Base-by-base conservation (phyloP, 1,140 invertebrate species). In the Stenopsyche tienmushanensis region DNA sequence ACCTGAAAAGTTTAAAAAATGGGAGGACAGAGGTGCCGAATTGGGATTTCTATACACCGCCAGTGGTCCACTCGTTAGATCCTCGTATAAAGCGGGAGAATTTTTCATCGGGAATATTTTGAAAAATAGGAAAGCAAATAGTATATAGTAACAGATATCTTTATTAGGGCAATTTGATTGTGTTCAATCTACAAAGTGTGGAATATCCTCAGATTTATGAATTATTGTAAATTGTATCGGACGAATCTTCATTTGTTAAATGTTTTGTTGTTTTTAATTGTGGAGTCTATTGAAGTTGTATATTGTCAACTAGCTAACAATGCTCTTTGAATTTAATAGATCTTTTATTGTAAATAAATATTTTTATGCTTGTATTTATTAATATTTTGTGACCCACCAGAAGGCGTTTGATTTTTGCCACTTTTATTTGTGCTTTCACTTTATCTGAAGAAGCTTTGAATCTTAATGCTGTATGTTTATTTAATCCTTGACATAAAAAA, bases 11-110 rank as follows among this genome's bases (percentile, higher is more conserved):
- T 99, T 95, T 76, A 86, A 93, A 72, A 79, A 90, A 63, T 99
- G 96, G 96, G 90, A 97, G 79, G 80, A 86, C 24, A 74, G 88
- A 2, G 97, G 97, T 0, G 84, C 89, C 62, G 79, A 91, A 73
- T 74, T 99, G 67, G 97, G 97, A 21, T 99, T 99, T 82, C 80
- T 94, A 0, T 99, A 99, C 78, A 96, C 94, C 1, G 97, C 97
- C 9, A 97, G 94, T 82, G 98, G 97, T 10, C 97, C 98, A 0
- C 82, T 99, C 13, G 97, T 99, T 0, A 80, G 98, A 23, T 98
- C 95, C 60, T 98, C 96, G 0, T 99, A 99, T 74, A 95, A 96
- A 82, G 97, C 97, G 57, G 97, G 97, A 47, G 94, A 95, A 83
- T 93, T 91, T 77, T 94, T 94, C 74, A 87, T 95, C 18, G 84